phyloP scores from a whole-genome alignment of 1,140 invertebrate genomes.

The Sweltsa coloradensis region DNA sequence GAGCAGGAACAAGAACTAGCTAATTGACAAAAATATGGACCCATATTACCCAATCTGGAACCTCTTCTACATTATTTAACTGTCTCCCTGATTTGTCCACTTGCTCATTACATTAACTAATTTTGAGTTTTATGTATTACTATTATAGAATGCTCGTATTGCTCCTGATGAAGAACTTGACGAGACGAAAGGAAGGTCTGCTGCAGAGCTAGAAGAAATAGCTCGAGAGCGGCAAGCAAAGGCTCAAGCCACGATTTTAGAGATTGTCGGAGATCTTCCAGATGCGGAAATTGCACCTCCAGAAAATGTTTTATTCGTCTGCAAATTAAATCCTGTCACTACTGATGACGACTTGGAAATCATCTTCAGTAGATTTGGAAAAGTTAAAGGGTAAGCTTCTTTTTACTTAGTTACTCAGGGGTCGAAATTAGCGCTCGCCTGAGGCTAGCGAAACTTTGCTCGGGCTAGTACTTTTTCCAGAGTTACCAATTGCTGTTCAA shows the following conservation, averaged over 20 bases:
- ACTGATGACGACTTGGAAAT: slow-evolving; percentile 96
- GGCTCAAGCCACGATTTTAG: slow-evolving; percentile 91
- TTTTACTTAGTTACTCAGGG: too few species aligned
- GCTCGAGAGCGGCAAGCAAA: slow-evolving; percentile 86
- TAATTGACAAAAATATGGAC: too few species aligned
- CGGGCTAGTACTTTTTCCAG: too few species aligned
- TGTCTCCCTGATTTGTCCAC: too few species aligned
- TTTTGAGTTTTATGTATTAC: slow-evolving; percentile 15
- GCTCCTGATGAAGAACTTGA: slow-evolving; percentile 91
- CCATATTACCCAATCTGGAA: too few species aligned
- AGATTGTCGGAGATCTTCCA: slow-evolving; percentile 97
- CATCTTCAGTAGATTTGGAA: slow-evolving; percentile 95
- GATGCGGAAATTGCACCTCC: slow-evolving; percentile 95
- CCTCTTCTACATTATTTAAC: too few species aligned
- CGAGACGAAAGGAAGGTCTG: slow-evolving; percentile 72
- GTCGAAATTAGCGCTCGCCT: too few species aligned
- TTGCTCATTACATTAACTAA: too few species aligned
- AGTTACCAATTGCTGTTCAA: too few species aligned
- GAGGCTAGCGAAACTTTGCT: too few species aligned
- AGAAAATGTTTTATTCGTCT: slow-evolving; percentile 98
- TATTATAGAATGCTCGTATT: slow-evolving; percentile 68
- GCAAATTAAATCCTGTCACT: slow-evolving; percentile 99
- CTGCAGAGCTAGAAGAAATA: slow-evolving; percentile 77
- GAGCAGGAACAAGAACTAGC: too few species aligned
- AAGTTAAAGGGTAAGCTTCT: slow-evolving; percentile 55